phyloP scores from a whole-genome alignment of 2,888 invertebrate genomes.

The Creontiades dilutus region DNA sequence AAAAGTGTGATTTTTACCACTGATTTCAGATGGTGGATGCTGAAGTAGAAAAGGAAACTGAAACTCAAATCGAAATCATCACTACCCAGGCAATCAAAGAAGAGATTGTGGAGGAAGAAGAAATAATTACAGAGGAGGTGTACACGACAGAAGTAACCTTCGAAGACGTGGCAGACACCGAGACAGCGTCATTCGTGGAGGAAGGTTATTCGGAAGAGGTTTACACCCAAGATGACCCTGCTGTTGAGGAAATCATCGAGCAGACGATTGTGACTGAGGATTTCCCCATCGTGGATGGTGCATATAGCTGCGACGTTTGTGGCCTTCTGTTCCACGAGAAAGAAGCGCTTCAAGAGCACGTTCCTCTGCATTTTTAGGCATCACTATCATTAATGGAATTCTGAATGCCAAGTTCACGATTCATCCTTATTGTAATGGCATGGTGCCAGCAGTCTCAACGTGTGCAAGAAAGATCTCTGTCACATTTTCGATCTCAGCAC shows the following conservation, averaged over 20 bases:
- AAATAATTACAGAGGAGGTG: constrained; percentile 58
- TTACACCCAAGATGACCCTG: constrained; percentile 66
- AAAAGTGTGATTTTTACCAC: not conserved
- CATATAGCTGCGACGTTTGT: constrained; percentile 73
- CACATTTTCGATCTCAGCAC: not conserved
- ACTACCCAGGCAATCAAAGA: constrained; percentile 39
- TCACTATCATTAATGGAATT: not conserved
- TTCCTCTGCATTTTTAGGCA: constrained; percentile 73
- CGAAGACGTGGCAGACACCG: not conserved
- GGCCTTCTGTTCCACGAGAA: constrained; percentile 72
- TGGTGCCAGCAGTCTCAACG: not conserved
- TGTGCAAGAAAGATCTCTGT: not conserved
- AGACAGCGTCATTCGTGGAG: constrained; percentile 34
- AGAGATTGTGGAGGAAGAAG: constrained; percentile 66
- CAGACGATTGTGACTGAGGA: constrained; percentile 73
- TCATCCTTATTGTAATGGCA: too few relatives aligned
- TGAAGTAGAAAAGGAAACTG: constrained; percentile 58
- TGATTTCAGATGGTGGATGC: not conserved
- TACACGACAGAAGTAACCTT: constrained; percentile 55
- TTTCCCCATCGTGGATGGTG: constrained; percentile 71
- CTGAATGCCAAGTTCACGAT: not conserved
- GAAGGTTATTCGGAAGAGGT: constrained; percentile 70
- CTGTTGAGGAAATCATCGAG: constrained; percentile 71
- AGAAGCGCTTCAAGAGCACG: constrained; percentile 73
- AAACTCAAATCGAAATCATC: constrained; percentile 37